Percentiles rank a stretch among this genome's conserved stretches.
Evolutionary conservation across 2,888 invertebrate species (phyloP).

Genomic region (Ceraclea dissimilis): DNA sequence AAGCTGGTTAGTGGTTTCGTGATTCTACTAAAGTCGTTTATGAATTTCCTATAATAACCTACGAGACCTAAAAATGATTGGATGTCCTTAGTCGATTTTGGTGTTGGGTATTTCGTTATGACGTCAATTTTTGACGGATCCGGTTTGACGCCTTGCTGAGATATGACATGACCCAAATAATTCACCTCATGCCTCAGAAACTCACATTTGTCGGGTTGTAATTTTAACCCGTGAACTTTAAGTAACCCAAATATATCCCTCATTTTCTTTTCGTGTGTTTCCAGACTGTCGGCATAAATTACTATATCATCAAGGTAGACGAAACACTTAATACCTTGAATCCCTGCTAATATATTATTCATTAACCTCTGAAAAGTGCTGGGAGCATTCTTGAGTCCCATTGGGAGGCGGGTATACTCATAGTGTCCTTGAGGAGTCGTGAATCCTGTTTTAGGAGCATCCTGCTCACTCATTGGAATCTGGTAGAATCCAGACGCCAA

Average conservation of each 20-base stretch:
- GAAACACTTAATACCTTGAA: slow-evolving; percentile 30
- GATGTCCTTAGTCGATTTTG: slow-evolving; percentile 23
- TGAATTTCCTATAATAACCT: slow-evolving; percentile 29
- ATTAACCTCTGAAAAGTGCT: slow-evolving; percentile 34
- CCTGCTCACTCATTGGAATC: slow-evolving; percentile 29
- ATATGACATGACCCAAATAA: slow-evolving; percentile 30
- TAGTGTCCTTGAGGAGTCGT: slow-evolving; percentile 30
- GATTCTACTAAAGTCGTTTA: slow-evolving; percentile 25
- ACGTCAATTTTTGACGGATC: slow-evolving; percentile 25
- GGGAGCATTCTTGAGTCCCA: slow-evolving; percentile 36
- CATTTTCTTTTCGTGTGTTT: slow-evolving; percentile 24
- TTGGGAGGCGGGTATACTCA: slow-evolving; percentile 32
- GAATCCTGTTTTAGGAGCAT: slow-evolving; percentile 33
- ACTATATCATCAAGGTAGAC: slow-evolving; percentile 33
- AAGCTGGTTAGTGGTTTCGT: slow-evolving; percentile 24
- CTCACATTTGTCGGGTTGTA: slow-evolving; percentile 28
- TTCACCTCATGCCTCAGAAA: slow-evolving; percentile 28
- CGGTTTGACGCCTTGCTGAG: slow-evolving; percentile 26
- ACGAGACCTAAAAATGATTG: slow-evolving; percentile 29
- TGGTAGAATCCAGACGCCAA: slow-evolving; percentile 35
- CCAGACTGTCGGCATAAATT: slow-evolving; percentile 27
- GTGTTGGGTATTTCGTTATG: slow-evolving; percentile 24
- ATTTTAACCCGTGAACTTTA: slow-evolving; percentile 21
- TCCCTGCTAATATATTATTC: slow-evolving; percentile 31
- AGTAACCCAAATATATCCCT: slow-evolving; percentile 20